Percentiles rank a stretch among this genome's conserved stretches.
These are phyloP conservation scores for Bujurquina vittata DNA, from an alignment of 2,113 vertebrate species.

Conservation along the genomic window DNA sequence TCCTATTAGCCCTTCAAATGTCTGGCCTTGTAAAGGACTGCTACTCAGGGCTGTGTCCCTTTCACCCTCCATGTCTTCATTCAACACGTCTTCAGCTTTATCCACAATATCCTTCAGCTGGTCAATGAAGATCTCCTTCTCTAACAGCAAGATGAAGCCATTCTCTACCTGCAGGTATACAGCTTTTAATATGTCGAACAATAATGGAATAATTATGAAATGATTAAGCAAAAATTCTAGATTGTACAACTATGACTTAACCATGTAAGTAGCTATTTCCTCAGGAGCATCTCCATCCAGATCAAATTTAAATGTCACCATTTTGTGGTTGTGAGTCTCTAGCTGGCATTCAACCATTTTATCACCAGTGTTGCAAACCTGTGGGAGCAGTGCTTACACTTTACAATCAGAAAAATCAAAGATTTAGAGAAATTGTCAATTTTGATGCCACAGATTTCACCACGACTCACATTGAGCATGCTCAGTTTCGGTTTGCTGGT, in stretches of 20 bases:
- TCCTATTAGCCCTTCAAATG: conserved; percentile 66
- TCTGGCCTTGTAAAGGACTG: conserved; percentile 84
- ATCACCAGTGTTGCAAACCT: conserved; percentile 96
- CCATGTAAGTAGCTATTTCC: conserved; percentile 98
- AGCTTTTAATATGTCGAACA: neutral
- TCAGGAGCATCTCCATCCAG: conserved; percentile 96
- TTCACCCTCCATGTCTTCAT: conserved; percentile 91
- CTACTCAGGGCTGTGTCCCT: conserved; percentile 83
- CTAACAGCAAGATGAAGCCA: conserved; percentile 91
- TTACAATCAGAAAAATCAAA: neutral
- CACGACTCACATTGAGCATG: conserved; percentile 87
- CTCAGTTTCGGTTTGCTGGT: conserved; percentile 93
- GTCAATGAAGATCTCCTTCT: conserved; percentile 97
- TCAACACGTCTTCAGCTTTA: conserved; percentile 97
- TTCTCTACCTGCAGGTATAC: conserved; percentile 88
- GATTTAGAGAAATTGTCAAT: neutral
- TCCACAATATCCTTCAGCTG: conserved; percentile 98
- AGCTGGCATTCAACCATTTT: conserved; percentile 99
- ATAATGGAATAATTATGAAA: neutral
- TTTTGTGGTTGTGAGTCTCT: conserved; percentile 99
- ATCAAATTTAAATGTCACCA: conserved; percentile 99
- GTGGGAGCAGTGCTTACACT: neutral
- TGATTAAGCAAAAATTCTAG: neutral
- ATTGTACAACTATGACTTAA: conserved; percentile 62
- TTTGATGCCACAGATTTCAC: neutral